phyloP scores from a whole-genome alignment of 2,113 vertebrate species.

The Microcebus ravelobensis region DNA sequence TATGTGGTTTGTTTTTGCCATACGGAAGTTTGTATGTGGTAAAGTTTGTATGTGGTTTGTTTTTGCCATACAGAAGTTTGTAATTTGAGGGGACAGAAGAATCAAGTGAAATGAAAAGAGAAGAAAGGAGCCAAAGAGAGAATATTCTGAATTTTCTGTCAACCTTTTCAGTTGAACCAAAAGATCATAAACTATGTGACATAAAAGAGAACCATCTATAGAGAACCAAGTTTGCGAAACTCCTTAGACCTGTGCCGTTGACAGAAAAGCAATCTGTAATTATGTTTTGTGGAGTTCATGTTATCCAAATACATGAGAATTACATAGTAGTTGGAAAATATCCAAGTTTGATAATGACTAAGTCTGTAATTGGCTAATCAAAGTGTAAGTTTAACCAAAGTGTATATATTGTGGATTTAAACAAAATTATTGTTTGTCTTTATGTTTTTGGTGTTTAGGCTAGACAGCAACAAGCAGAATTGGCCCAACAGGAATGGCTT shows the following conservation, averaged over 20 bases:
- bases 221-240: not conserved
- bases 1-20: too few relatives aligned
- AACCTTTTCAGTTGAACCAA: conserved; percentile 18
- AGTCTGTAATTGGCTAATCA: conserved; percentile 27
- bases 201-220: not conserved
- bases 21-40: too few relatives aligned
- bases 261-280: not conserved
- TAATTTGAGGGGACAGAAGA: conserved; percentile 23
- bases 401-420: not conserved
- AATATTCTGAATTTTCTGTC: conserved; percentile 26
- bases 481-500: conserved; percentile 98
- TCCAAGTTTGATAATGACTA: not conserved
- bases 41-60: too few relatives aligned
- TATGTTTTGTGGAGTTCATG: conserved; percentile 12
- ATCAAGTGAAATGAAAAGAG: conserved; percentile 26
- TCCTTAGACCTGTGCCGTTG: not conserved
- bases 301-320: not conserved
- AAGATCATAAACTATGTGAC: not conserved
- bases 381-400: conserved; percentile 11
- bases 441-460: conserved; percentile 88
- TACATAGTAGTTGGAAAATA: conserved; percentile 38
- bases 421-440: not conserved
- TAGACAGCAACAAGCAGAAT: conserved; percentile 98
- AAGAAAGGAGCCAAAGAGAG: not conserved
- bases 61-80: not conserved